Base-by-base conservation (phyloP, 1,140 invertebrate genomes). In the Trigoniulus corallinus region DNA sequence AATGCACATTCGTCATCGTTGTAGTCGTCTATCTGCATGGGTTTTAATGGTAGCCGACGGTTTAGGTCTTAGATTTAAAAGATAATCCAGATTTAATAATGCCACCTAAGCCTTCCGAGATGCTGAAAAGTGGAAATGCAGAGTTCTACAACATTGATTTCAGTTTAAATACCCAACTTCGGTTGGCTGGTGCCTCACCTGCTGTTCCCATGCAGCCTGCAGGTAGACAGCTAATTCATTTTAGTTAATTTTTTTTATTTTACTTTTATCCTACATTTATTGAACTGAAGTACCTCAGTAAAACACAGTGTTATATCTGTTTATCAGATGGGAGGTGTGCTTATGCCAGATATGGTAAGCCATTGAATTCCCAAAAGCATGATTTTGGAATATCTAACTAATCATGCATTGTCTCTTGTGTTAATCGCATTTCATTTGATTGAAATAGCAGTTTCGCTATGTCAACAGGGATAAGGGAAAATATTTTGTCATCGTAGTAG, bases 71-170 rank as follows among this genome's bases (percentile, higher is more conserved):
- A 20, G 89, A 96, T 72, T 72, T 97, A 26, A 77, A 84, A 56
- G 84, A 89, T 56, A 98, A 98, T 75, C 87, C 89, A 0, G 89
- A 97, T 57, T 72, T 98, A 53, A 79, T 97, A 42, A 95, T 98
- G 88, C 95, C 96, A 0, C 93, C 95, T 13, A 97, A 96, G 70
- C 94, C 91, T 0, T 78, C 74, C 2, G 63, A 67, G 25, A 57
- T 78, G n/a, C 76, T 80, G 56, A 75, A 78, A 57, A 82, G 84
- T 2, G 75, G 80, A n/a, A 87, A 86, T 1, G 60, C 59, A 20
- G 82, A 95, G 64, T 98, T 88, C 71, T 99, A 98, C 66, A 98
- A 98, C 59, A 95, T 99, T 50, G 95, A 99, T 68, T 99, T 98
- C 72, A 96, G 92, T 0, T 72, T 99, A 23, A 88, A 92, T 72